Evolutionary conservation across 2,113 vertebrate genomes (phyloP).

Genomic region (Marmota monax): DNA sequence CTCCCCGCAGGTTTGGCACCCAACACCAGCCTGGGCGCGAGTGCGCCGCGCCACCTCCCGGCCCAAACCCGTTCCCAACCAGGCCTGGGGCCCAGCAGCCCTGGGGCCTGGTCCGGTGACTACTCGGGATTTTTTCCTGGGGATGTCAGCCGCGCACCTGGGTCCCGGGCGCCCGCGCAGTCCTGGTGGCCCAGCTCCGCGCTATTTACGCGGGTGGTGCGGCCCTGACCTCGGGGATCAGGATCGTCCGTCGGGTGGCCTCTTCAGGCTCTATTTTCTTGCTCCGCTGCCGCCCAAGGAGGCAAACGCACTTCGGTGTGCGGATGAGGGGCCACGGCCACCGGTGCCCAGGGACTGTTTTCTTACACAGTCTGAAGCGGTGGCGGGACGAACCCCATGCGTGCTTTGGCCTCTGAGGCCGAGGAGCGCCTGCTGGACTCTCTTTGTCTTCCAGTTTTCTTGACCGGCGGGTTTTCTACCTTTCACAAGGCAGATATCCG

Average conservation of each 20-base stretch:
- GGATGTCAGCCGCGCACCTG: not conserved
- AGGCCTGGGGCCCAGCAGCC: not conserved
- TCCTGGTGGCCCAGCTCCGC: not conserved
- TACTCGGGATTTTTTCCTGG: not conserved
- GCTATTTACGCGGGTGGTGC: slow-evolving; percentile 85
- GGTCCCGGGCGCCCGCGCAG: not conserved
- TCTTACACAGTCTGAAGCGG: not conserved
- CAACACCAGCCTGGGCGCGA: slow-evolving; percentile 83
- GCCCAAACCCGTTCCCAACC: too few species aligned
- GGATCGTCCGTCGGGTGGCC: slow-evolving; percentile 85
- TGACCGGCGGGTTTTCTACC: not conserved
- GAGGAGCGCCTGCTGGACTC: not conserved
- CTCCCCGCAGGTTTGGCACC: slow-evolving; percentile 70
- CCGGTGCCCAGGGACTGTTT: not conserved
- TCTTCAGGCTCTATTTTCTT: slow-evolving; percentile 65
- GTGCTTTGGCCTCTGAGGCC: not conserved
- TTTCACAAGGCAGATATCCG: not conserved
- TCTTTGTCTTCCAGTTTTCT: not conserved
- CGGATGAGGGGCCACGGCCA: not conserved
- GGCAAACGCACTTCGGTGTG: not conserved
- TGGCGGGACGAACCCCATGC: too few species aligned
- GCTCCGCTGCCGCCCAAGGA: slow-evolving; percentile 67
- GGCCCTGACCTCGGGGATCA: slow-evolving; percentile 83
- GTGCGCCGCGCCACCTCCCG: not conserved
- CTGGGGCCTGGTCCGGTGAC: not conserved